Conservation (phyloP, 2,888 invertebrate genomes). For the Tenodera sinensis region DNA sequence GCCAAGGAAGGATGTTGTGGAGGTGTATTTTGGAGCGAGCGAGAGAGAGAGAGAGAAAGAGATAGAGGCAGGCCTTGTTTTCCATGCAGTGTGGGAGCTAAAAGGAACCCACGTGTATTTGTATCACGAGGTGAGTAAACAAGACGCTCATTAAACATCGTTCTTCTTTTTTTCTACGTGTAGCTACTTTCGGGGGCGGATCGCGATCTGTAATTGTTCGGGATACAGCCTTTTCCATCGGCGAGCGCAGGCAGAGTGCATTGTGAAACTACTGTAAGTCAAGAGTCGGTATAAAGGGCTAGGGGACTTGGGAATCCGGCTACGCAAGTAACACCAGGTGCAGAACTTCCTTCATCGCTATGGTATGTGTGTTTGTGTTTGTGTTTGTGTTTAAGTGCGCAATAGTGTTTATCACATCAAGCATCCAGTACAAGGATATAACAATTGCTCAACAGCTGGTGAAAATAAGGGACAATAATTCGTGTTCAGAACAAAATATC, state of each 20-base stretch:
- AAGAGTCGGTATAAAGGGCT: not conserved
- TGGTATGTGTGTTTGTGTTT: not conserved
- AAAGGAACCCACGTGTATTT: not conserved
- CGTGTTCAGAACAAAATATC: too few species aligned
- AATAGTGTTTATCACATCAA: too few species aligned
- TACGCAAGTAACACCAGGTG: not conserved
- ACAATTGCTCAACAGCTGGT: too few species aligned
- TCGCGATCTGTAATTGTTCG: not conserved
- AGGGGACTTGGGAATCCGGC: not conserved
- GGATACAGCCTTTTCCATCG: not conserved
- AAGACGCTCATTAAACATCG: not conserved
- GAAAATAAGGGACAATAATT: too few species aligned
- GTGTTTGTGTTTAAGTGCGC: too few species aligned
- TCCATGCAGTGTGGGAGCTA: not conserved
- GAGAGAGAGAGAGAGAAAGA: too few species aligned
- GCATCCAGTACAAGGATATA: too few species aligned
- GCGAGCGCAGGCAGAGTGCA: not conserved
- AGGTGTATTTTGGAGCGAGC: too few species aligned
- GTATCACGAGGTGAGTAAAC: not conserved
- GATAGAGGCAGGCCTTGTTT: not conserved
- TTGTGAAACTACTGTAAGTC: not conserved
- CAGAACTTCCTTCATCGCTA: not conserved
- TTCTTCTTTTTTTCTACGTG: not conserved
- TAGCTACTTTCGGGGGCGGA: not conserved
- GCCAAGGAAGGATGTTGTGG: too few species aligned